Conservation (phyloP, 2,888 invertebrate species). For the Gasteruption jaculator region DNA sequence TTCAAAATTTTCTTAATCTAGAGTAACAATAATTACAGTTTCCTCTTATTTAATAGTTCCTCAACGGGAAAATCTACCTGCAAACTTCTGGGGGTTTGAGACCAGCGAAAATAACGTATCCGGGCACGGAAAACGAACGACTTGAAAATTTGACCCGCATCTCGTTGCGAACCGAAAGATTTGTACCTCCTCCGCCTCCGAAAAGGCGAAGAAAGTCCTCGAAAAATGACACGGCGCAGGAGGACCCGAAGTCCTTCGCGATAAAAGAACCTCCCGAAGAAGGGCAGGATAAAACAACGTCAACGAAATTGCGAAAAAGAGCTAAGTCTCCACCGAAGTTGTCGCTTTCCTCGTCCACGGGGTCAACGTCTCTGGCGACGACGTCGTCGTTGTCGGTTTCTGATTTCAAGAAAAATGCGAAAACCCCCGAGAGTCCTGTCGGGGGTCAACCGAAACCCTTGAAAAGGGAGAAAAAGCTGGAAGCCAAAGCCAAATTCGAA, state of each 20-base stretch:
- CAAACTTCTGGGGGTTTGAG: slow-evolving; percentile 68
- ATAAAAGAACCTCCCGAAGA: slow-evolving; percentile 22
- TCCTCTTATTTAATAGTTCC: slow-evolving; percentile 56
- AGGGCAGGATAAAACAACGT: slow-evolving; percentile 27
- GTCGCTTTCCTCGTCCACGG: too few relatives aligned
- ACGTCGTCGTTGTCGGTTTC: too few relatives aligned
- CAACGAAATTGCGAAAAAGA: slow-evolving; percentile 36
- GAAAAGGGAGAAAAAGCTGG: too few relatives aligned
- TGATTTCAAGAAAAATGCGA: slow-evolving; percentile 16
- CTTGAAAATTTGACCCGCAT: slow-evolving; percentile 52
- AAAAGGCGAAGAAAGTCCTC: slow-evolving; percentile 50
- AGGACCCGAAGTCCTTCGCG: too few relatives aligned
- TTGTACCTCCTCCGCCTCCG: slow-evolving; percentile 34
- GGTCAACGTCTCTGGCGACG: too few relatives aligned
- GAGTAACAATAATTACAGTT: neutral
- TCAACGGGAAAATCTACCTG: slow-evolving; percentile 71
- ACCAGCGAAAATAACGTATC: slow-evolving; percentile 62
- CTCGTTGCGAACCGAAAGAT: slow-evolving; percentile 42
- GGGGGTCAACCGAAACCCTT: slow-evolving; percentile 24
- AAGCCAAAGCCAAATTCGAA: too few relatives aligned
- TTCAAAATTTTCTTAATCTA: neutral
- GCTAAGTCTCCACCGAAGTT: slow-evolving; percentile 45
- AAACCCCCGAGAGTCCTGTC: too few relatives aligned
- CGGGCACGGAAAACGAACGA: slow-evolving; percentile 52
- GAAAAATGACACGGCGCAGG: slow-evolving; percentile 46